Conservation (phyloP, 2,113 vertebrate genomes). For the Carassius gibelio region DNA sequence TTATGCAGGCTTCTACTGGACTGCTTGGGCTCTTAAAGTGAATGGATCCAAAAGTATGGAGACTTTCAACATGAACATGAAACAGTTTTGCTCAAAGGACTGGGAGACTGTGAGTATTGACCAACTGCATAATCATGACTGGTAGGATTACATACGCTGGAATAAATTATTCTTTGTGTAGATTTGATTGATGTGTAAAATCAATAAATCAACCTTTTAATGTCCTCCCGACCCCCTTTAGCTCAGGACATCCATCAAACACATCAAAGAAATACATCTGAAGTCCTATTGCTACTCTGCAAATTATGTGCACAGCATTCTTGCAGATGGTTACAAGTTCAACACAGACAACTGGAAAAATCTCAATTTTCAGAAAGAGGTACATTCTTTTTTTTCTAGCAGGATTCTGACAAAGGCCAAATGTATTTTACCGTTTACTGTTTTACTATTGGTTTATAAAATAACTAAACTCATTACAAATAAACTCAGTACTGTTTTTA, state of each 20-base stretch:
- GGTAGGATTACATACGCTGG: background rate
- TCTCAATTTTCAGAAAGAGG: slow-evolving; percentile 85
- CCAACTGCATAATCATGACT: background rate
- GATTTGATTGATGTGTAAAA: background rate
- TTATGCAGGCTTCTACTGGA: slow-evolving; percentile 90
- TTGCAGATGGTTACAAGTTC: slow-evolving; percentile 88
- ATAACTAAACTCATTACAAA: too few relatives aligned
- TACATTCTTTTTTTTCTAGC: slow-evolving; percentile 51
- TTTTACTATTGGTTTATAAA: too few relatives aligned
- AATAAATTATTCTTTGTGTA: background rate
- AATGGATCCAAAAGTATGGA: slow-evolving; percentile 74
- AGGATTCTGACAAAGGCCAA: background rate
- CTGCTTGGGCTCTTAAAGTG: slow-evolving; percentile 75
- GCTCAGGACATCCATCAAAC: slow-evolving; percentile 69
- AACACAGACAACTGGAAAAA: slow-evolving; percentile 80
- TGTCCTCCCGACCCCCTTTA: slow-evolving; percentile 56
- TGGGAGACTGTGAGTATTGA: slow-evolving; percentile 73
- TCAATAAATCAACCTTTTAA: background rate
- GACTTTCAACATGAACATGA: slow-evolving; percentile 75
- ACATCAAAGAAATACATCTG: slow-evolving; percentile 73
- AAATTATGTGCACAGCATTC: slow-evolving; percentile 84
- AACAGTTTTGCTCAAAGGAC: slow-evolving; percentile 77
- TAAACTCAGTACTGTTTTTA: too few relatives aligned
- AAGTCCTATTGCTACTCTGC: slow-evolving; percentile 87
- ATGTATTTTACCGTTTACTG: background rate